phyloP scores from a whole-genome alignment of 2,797 vertebrate genomes.

The Karalla daura region DNA sequence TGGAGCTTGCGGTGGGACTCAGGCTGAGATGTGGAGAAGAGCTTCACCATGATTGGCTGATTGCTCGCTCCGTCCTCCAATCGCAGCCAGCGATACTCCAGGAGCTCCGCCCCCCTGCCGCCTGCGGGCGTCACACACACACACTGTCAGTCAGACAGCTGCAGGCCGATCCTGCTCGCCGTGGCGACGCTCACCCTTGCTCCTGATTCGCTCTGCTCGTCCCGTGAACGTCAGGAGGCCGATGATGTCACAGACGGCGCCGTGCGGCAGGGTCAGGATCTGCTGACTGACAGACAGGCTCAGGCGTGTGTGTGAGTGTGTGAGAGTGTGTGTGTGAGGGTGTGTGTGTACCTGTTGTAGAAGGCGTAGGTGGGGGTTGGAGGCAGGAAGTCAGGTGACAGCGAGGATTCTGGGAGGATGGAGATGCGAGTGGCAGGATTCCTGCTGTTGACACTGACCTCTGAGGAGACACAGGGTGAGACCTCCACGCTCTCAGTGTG shows the following conservation, averaged over 20 bases:
- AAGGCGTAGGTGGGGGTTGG: conserved; percentile 69
- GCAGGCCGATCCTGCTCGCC: background rate
- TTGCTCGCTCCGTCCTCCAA: conserved; percentile 76
- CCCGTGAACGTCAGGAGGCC: conserved; percentile 82
- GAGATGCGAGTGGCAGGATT: conserved; percentile 75
- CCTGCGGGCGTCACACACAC: conserved; percentile 40
- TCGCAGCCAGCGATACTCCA: conserved; percentile 82
- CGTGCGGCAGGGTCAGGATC: conserved; percentile 51
- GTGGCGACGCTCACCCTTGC: conserved; percentile 64
- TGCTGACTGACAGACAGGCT: conserved; percentile 61
- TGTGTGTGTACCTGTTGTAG: conserved; percentile 65
- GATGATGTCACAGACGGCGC: conserved; percentile 77
- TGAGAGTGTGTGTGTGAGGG: background rate
- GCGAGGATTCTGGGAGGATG: conserved; percentile 66
- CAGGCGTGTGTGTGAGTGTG: conserved; percentile 6
- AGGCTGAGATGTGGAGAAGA: conserved; percentile 84
- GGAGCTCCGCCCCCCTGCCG: conserved; percentile 66
- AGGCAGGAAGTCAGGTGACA: conserved; percentile 53
- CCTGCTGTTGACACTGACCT: conserved; percentile 85
- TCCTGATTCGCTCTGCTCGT: conserved; percentile 78
- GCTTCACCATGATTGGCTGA: conserved; percentile 79
- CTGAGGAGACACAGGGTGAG: conserved; percentile 49
- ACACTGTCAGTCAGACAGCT: background rate
- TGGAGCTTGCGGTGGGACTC: conserved; percentile 74
- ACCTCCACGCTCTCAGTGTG: background rate